These are phyloP conservation scores for Ischnus inquisitorius DNA, from an alignment of 2,888 invertebrate species.

Conservation along the genomic window DNA sequence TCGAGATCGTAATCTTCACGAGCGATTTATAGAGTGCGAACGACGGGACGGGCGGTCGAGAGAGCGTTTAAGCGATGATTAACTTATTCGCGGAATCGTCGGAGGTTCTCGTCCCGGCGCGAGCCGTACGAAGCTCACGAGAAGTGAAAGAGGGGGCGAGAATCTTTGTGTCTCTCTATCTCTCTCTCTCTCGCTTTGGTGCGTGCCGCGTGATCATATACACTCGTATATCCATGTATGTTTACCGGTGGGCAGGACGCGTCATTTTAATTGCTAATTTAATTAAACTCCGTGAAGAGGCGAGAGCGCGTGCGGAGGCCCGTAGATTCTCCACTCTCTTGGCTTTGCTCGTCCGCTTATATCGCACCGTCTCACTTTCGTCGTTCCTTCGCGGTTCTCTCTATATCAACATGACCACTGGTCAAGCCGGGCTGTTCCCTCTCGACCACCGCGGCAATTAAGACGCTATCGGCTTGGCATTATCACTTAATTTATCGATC, in stretches of 20 bases:
- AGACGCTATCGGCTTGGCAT: constrained; percentile 82
- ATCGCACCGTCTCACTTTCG: constrained; percentile 44
- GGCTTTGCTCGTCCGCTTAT: constrained; percentile 19
- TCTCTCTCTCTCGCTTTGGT: constrained; percentile 49
- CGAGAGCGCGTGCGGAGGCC: constrained; percentile 60
- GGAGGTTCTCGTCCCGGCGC: not conserved
- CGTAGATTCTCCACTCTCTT: constrained; percentile 26
- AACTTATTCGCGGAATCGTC: constrained; percentile 66
- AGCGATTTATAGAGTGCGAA: constrained; percentile 67
- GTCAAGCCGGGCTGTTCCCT: constrained; percentile 31
- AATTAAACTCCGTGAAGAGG: constrained; percentile 77
- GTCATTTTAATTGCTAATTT: constrained; percentile 84
- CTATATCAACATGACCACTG: constrained; percentile 44
- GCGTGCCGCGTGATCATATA: constrained; percentile 56
- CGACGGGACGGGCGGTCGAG: constrained; percentile 42
- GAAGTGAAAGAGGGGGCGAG: not conserved
- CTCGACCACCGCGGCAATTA: constrained; percentile 77
- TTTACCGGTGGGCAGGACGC: constrained; percentile 72
- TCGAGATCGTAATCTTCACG: constrained; percentile 60
- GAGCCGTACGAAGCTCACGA: not conserved
- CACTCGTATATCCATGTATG: constrained; percentile 45
- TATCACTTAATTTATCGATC: constrained; percentile 82
- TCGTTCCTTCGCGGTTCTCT: constrained; percentile 26
- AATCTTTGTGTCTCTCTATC: too few species aligned
- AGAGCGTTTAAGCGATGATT: constrained; percentile 65